Evolutionary conservation across 2,113 vertebrate species (phyloP), one percentile per base, ranked within the genome.

Genomic region (Dinomys branickii): DNA sequence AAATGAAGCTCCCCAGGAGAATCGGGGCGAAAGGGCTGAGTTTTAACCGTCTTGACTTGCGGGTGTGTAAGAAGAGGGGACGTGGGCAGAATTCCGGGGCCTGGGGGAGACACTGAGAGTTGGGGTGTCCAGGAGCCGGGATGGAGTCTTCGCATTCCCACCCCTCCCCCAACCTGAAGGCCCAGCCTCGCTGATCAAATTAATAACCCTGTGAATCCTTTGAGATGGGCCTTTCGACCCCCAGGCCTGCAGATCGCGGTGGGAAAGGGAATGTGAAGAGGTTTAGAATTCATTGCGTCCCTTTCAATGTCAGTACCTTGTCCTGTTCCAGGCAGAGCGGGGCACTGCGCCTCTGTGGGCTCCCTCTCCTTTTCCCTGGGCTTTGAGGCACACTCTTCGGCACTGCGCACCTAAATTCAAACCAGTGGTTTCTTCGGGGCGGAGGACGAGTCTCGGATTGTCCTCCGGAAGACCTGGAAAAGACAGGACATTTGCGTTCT

Each of bases 161-260:
- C 88, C 88, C 96, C 59, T 92, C 96, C 97, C 94, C 94, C 87
- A 58, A 63, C 38, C 83, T 56, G 59, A 87, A 78, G 80, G 91
- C 63, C 90, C 58, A 93, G 92, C 58, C 69, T 95, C 24, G 9
- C 83, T 26, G 88, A 93, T 90, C 85, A 97, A 94, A 96, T 96
- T 95, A 96, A 97, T 97, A 97, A 97, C 33, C 63, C 86, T 77
- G 71, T 83, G 85, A n/a, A 87, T 80, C 63, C 88, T 93, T 92
- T 97, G 91, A 95, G 90, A 52, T 89, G 83, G 90, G 88, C 86
- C 96, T 91, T 88, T 95, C 65, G 89, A 94, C 54, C 94, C 38
- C 59, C 88, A 52, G 92, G 88, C 95, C 93, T 90, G 82, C 80
- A 89, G 95, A 88, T 93, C 41, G 33, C 24, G 35, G 30, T 93